Evolutionary conservation across 2,113 vertebrate species (phyloP), one percentile per base, ranked within the genome.

Genomic region (Tiliqua scincoides): DNA sequence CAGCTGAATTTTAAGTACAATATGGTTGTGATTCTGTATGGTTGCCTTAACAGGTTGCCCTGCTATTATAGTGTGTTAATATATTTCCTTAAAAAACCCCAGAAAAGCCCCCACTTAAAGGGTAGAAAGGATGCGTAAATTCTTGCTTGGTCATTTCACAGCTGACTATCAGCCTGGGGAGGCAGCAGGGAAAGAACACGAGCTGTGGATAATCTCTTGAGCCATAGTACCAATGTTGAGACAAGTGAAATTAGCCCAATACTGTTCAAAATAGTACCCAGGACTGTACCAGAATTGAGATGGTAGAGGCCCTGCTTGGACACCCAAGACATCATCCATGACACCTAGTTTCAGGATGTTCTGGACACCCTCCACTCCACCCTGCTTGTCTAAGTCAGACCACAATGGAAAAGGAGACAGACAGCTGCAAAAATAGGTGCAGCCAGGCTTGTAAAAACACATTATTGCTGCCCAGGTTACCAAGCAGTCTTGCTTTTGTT

Each of bases 401-500:
- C 3, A 43, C 40, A 23, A 35, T 57, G 74, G n/a, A 74, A 80
- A 86, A 86, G 70, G 54, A 84, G 40, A 74, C 40, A 86, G 79
- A 52, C 57, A 70, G 70, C 17, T 81, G 10, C 78, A 73, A 54
- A 80, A 78, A 54, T 17, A 86, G 85, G 78, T 27, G 61, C 68
- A 81, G 32, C 27, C 85, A 65, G 70, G 68, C 78, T 81, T 81
- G 70, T 23, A 74, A 74, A 81, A 59, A 30, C 43, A 81, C 30
- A 35, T 85, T 67, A 76, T 30, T 81, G 61, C 78, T 54, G 43
- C 40, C 59, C 57, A 65, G 82, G 85, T 57, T 81, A 81, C 70
- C n/a, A 7, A 74, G 43, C 68, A 65, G 78, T 23, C 70, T 74
- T 86, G 73, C 59, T 40, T 73, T 86, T 86, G 85, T 74, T 86